phyloP scores from a whole-genome alignment of 2,888 invertebrate species.

The Philereme transversata region DNA sequence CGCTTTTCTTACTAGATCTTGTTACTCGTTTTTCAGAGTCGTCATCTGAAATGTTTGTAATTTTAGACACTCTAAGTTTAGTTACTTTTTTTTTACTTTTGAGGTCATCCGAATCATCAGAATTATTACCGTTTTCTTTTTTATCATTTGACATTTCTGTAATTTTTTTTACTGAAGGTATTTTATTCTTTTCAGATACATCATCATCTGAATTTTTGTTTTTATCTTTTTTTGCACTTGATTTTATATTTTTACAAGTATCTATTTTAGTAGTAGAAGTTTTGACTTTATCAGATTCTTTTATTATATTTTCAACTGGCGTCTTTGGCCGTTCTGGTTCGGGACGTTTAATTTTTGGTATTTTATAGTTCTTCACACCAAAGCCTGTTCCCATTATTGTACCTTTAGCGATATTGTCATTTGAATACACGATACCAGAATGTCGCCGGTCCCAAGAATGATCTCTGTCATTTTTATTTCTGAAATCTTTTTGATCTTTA shows the following conservation, averaged over 20 bases:
- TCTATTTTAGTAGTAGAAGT: conserved; percentile 27
- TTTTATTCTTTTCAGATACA: conserved; percentile 25
- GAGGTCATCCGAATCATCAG: conserved; percentile 16
- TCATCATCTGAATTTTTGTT: conserved; percentile 23
- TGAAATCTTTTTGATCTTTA: conserved; percentile 44
- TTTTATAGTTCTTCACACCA: conserved; percentile 78
- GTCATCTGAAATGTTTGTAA: conserved; percentile 22
- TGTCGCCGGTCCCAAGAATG: conserved; percentile 35
- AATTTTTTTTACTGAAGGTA: conserved; percentile 6
- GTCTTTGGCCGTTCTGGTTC: conserved; percentile 35
- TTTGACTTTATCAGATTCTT: conserved; percentile 15
- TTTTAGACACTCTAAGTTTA: conserved; percentile 29
- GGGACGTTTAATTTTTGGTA: conserved; percentile 74
- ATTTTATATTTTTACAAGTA: conserved; percentile 22
- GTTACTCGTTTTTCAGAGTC: conserved; percentile 48
- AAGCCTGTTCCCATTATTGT: conserved; percentile 66
- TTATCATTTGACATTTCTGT: conserved; percentile 16
- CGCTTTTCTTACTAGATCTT: conserved; percentile 50
- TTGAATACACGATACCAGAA: conserved; percentile 71
- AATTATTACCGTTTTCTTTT: conserved; percentile 18
- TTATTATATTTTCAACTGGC: conserved; percentile 25
- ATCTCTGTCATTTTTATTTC: conserved; percentile 39
- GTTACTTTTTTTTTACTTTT: conserved; percentile 20
- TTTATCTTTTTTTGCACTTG: conserved; percentile 18
- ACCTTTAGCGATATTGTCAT: conserved; percentile 71